Base-by-base conservation (phyloP, 2,797 vertebrate genomes). In the Dallia pectoralis region DNA sequence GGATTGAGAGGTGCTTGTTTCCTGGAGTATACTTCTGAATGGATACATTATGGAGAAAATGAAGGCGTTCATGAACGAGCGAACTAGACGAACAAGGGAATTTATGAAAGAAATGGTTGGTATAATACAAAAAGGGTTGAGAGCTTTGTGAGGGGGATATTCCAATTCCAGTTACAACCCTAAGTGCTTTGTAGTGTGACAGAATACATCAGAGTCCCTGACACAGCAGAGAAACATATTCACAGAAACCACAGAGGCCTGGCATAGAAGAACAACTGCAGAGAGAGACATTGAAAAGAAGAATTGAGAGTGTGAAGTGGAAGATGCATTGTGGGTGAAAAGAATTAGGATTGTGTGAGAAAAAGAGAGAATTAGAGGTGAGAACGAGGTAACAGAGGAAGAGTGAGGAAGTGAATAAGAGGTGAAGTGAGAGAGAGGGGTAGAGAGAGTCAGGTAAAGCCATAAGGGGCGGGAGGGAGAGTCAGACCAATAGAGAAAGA, bases 141-240 rank as follows among this genome's bases (percentile, higher is more conserved):
- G 33, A 36, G 33, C 33, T 36, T 36, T 36, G 33, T 36, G 33
- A 36, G 33, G 33, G 3, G 33, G 33, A 36, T 36, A 36, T 36
- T 36, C 33, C 33, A 36, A 3, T 36, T 7, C 33, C 64, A 66
- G 64, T 53, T 16, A 53, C 19, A n/a, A 53, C 1, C 19, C 7
- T 18, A 4, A 53, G 19, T 14, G 15, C 18, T 16, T n/a, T 53
- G 4, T 53, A 53, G 49, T 22, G 64, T 66, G 64, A 66, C 32
- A 66, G 33, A 36, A 40, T 9, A 44, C 18, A n/a, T 66, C 32
- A 5, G 32, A 32, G 36, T 7, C 63, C 64, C 22, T 19, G 64
- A 32, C 64, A 71, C 29, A 61, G n/a, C 8, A 69, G 49, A 64
- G 18, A 74, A 2, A 67, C 30, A 30, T 66, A 44, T 12, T 66